Evolutionary conservation across 2,113 vertebrate genomes (phyloP).

Genomic region (Pyxicephalus adspersus): DNA sequence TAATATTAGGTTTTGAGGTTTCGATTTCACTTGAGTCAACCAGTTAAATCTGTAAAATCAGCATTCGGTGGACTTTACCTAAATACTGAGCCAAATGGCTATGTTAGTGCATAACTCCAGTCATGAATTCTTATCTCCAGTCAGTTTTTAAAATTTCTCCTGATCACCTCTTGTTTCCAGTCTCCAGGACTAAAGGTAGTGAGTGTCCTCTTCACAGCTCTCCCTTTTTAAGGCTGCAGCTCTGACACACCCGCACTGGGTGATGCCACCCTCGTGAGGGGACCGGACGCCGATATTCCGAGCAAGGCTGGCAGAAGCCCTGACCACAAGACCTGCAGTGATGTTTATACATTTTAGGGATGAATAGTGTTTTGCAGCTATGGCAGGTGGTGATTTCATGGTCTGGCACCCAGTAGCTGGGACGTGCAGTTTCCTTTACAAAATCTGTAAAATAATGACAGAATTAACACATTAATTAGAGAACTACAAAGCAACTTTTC

Average conservation of each 20-base stretch:
- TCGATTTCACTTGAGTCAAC: too few relatives aligned
- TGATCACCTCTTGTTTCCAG: too few relatives aligned
- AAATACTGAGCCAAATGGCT: too few relatives aligned
- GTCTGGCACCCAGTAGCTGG: conserved; percentile 82
- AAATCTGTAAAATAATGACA: conserved; percentile 62
- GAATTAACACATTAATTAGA: too few relatives aligned
- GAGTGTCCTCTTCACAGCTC: conserved; percentile 61
- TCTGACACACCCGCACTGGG: conserved; percentile 77
- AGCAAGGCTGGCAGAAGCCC: conserved; percentile 73
- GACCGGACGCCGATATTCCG: conserved; percentile 68
- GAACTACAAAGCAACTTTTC: too few relatives aligned
- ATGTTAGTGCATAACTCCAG: too few relatives aligned
- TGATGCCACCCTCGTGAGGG: conserved; percentile 83
- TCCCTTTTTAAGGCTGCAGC: conserved; percentile 66
- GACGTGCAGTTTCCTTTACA: conserved; percentile 77
- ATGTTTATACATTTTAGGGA: conserved; percentile 65
- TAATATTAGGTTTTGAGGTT: too few relatives aligned
- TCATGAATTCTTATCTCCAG: too few relatives aligned
- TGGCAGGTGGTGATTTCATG: conserved; percentile 76
- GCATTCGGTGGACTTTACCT: too few relatives aligned
- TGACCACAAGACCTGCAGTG: conserved; percentile 71
- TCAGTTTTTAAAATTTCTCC: too few relatives aligned
- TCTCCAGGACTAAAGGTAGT: not conserved
- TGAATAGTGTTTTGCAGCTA: conserved; percentile 72
- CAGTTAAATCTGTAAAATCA: too few relatives aligned